phyloP scores from a whole-genome alignment of 2,888 invertebrate genomes.

The Mythimna albipuncta region DNA sequence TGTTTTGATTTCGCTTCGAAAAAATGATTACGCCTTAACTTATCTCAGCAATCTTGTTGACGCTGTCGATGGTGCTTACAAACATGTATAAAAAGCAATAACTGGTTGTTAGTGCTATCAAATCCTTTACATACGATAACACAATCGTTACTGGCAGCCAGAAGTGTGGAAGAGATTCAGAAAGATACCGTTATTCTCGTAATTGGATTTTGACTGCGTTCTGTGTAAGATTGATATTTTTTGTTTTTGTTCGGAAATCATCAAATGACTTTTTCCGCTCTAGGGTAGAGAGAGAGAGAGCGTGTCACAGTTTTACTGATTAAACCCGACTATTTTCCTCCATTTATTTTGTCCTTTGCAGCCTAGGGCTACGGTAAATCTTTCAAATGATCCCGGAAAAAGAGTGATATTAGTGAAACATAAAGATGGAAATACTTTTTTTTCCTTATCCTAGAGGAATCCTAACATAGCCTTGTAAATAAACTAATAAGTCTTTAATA shows the following conservation, averaged over 20 bases:
- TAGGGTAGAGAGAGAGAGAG: too few relatives aligned
- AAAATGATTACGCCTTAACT: neutral
- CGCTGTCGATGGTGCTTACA: neutral
- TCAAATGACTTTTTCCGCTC: too few relatives aligned
- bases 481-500: too few relatives aligned
- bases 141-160: neutral
- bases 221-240: neutral
- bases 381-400: too few relatives aligned
- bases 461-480: too few relatives aligned
- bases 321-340: too few relatives aligned
- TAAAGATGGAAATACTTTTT: too few relatives aligned
- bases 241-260: too few relatives aligned
- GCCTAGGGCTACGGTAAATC: too few relatives aligned
- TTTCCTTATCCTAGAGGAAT: too few relatives aligned
- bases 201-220: neutral
- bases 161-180: neutral
- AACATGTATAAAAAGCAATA: constrained; percentile 23
- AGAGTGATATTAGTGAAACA: neutral
- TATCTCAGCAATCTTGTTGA: constrained; percentile 2
- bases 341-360: too few relatives aligned
- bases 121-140: constrained; percentile 14
- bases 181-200: neutral
- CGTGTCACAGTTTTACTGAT: too few relatives aligned
- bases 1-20: neutral
- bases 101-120: constrained; percentile 12